These are phyloP conservation scores for Sander lucioperca DNA, from an alignment of 2,113 vertebrate genomes.

Conservation along the genomic window DNA sequence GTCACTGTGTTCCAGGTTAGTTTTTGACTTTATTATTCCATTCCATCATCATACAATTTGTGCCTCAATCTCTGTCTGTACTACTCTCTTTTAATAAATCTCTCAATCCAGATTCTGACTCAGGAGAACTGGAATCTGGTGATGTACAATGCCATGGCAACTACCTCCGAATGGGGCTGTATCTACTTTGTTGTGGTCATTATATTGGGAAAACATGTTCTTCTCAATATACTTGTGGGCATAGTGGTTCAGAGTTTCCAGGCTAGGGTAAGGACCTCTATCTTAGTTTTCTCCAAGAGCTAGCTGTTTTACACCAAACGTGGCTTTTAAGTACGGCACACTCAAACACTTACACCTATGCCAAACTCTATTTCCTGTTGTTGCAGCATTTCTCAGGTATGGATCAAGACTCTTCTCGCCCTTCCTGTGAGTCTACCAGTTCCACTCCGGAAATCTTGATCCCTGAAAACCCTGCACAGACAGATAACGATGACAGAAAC, in stretches of 20 bases:
- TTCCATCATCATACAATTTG: neutral
- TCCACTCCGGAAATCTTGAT: fast-evolving
- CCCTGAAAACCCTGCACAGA: neutral
- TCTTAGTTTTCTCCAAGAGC: neutral
- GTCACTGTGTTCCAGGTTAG: constrained; percentile 94
- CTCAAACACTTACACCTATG: neutral
- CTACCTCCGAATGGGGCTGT: neutral
- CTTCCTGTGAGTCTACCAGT: neutral
- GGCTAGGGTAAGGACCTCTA: neutral
- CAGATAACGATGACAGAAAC: too few species aligned
- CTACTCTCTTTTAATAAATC: neutral
- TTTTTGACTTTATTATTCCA: neutral
- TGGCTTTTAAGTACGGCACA: neutral
- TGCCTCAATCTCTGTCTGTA: neutral
- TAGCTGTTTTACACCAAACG: neutral
- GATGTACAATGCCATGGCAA: constrained; percentile 11
- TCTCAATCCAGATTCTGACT: constrained; percentile 37
- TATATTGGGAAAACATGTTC: constrained; percentile 15
- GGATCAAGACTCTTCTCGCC: neutral
- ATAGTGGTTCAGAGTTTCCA: constrained; percentile 30
- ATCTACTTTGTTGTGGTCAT: constrained; percentile 12
- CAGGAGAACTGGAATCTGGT: constrained; percentile 44
- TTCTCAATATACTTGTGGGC: constrained; percentile 41
- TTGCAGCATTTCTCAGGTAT: neutral
- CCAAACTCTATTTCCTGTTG: neutral